These are phyloP conservation scores for Drosophila orosa DNA, from an alignment of 1,140 invertebrate species.

Conservation along the genomic window DNA sequence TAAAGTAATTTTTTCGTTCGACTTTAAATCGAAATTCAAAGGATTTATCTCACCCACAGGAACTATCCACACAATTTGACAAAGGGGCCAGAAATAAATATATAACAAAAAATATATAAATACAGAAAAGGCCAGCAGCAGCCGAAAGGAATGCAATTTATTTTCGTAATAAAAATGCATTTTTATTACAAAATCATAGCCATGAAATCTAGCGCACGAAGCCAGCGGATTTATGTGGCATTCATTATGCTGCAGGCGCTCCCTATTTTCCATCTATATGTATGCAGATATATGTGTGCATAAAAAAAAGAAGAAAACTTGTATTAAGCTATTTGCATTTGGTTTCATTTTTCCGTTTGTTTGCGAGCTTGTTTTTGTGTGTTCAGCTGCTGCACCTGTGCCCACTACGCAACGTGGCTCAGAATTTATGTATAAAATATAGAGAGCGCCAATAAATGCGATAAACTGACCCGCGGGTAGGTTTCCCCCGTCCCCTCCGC, in stretches of 20 bases:
- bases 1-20: slow-evolving; percentile 7
- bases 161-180: slow-evolving; percentile 73
- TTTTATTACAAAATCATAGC: slow-evolving; percentile 80
- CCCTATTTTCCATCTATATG: slow-evolving; percentile 30
- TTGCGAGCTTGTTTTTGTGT: slow-evolving; percentile 33
- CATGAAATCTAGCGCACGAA: slow-evolving; percentile 61
- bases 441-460: slow-evolving; percentile 70
- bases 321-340: slow-evolving; percentile 76
- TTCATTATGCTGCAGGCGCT: slow-evolving; percentile 63
- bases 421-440: slow-evolving; percentile 77
- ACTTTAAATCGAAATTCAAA: slow-evolving; percentile 26
- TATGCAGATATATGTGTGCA: slow-evolving; percentile 33
- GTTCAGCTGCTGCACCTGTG: slow-evolving; percentile 52
- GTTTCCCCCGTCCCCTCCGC: slow-evolving; percentile 1
- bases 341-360: slow-evolving; percentile 27
- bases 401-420: slow-evolving; percentile 44
- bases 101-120: slow-evolving; percentile 25
- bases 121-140: slow-evolving; percentile 4
- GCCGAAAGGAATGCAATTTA: slow-evolving; percentile 70
- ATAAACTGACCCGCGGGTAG: slow-evolving; percentile 65
- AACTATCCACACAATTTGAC: slow-evolving; percentile 48
- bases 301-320: slow-evolving; percentile 28
- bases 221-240: slow-evolving; percentile 64
- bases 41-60: slow-evolving; percentile 19
- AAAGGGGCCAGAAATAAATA: slow-evolving; percentile 13